These are phyloP conservation scores for Rhipidura dahli DNA, from an alignment of 2,113 vertebrate species.

Conservation along the genomic window DNA sequence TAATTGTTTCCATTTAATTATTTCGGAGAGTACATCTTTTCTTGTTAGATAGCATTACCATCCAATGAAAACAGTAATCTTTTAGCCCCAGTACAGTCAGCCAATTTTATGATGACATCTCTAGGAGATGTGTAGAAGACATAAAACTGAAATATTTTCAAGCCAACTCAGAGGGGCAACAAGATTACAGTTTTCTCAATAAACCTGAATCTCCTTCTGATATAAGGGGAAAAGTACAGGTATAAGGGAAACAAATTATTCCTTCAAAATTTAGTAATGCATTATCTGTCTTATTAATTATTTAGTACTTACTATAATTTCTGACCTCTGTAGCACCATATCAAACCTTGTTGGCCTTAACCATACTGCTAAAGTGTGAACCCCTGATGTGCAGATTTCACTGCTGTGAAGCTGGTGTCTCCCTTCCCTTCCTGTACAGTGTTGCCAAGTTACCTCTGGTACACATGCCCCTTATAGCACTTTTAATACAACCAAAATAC, in stretches of 20 bases:
- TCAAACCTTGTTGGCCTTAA: not conserved
- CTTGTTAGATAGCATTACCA: not conserved
- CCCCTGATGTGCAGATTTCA: not conserved
- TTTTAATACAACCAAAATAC: not conserved
- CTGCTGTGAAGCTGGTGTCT: not conserved
- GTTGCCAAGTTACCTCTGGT: not conserved
- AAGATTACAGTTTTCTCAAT: not conserved
- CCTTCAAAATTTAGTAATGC: not conserved
- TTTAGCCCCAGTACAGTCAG: not conserved
- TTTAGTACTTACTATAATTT: not conserved
- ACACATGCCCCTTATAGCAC: rapidly evolving
- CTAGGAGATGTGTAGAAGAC: not conserved
- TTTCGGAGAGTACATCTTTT: not conserved
- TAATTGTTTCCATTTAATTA: not conserved
- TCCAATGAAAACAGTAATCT: not conserved
- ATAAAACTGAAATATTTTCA: not conserved
- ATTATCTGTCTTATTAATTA: not conserved
- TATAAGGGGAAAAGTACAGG: not conserved
- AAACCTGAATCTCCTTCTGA: not conserved
- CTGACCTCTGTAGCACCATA: not conserved
- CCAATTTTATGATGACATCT: not conserved
- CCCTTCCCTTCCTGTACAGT: not conserved
- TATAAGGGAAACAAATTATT: not conserved
- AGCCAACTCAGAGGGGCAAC: not conserved
- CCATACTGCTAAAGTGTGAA: not conserved